Evolutionary conservation across 2,113 vertebrate genomes (phyloP).

Genomic region (Laticauda colubrina): DNA sequence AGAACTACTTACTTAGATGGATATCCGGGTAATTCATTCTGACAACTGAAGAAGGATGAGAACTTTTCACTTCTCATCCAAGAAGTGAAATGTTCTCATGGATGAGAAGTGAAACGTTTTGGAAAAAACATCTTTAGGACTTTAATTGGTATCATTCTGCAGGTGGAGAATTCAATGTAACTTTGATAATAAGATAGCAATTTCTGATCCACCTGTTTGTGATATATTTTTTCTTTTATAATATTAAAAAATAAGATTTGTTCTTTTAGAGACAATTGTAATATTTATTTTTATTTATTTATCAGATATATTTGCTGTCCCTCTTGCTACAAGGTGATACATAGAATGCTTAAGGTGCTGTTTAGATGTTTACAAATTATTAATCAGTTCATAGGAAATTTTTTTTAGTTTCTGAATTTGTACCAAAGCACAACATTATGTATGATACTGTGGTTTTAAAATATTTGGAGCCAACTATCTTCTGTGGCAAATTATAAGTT

Average conservation of each 20-base stretch:
- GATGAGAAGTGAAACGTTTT: not conserved
- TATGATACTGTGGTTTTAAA: not conserved
- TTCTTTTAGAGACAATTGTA: not conserved
- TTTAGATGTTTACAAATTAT: not conserved
- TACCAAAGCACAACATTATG: not conserved
- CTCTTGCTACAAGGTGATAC: not conserved
- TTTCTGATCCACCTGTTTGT: not conserved
- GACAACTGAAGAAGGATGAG: not conserved
- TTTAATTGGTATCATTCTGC: not conserved
- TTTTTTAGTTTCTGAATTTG: not conserved
- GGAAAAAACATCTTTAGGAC: not conserved
- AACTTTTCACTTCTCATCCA: not conserved
- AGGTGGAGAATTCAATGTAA: not conserved
- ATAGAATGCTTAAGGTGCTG: not conserved
- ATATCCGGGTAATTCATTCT: not conserved
- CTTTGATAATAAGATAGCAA: not conserved
- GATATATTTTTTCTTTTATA: not conserved
- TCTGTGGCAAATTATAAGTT: not conserved
- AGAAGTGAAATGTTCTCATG: not conserved
- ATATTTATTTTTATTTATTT: not conserved
- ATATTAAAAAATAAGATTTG: not conserved
- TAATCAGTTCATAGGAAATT: not conserved
- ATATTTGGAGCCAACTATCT: not conserved
- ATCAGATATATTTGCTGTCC: not conserved
- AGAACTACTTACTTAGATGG: not conserved